A percentile compares a stretch with the other conserved stretches of the same genome.
Evolutionary conservation across 2,797 vertebrate genomes (phyloP).

Genomic region (Paedocypris micromegethes): DNA sequence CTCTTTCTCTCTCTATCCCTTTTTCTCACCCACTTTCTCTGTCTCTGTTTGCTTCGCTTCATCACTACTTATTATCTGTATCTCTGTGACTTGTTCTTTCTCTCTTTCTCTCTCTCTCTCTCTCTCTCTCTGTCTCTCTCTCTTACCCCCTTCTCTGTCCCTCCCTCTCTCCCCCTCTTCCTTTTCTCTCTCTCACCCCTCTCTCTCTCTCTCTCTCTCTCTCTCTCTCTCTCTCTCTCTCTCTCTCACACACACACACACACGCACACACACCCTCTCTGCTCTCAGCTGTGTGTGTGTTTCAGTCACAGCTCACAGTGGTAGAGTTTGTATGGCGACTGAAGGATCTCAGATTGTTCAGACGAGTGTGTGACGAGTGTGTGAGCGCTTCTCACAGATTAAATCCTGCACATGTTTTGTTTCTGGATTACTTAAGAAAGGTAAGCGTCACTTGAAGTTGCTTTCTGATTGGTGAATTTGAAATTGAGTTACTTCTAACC

Average conservation of each 20-base stretch:
- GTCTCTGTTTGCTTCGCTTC: too few relatives aligned
- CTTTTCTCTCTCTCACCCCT: constrained; percentile 32
- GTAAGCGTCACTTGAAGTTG: constrained; percentile 7
- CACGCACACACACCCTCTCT: constrained; percentile 54
- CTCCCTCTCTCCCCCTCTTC: background rate
- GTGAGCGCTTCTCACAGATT: constrained; percentile 12
- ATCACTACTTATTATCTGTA: too few relatives aligned
- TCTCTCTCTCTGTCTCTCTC: background rate
- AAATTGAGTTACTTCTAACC: background rate
- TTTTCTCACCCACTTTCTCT: too few relatives aligned
- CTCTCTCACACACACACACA: constrained; percentile 25
- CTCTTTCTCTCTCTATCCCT: too few relatives aligned
- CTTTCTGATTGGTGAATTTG: background rate
- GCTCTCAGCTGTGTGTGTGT: constrained; percentile 35
- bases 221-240: constrained; percentile 44
- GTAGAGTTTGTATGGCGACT: constrained; percentile 51
- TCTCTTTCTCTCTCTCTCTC: constrained; percentile 23
- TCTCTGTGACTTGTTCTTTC: too few relatives aligned
- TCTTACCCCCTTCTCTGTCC: constrained; percentile 18
- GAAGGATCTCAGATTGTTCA: constrained; percentile 43
- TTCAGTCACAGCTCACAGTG: constrained; percentile 46
- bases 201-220: constrained; percentile 3
- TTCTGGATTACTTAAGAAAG: constrained; percentile 20
- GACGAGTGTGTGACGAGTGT: constrained; percentile 39
- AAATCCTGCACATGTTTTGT: constrained; percentile 5